These are phyloP conservation scores for Numenius phaeopus DNA, from an alignment of 2,797 vertebrate species.

Conservation along the genomic window DNA sequence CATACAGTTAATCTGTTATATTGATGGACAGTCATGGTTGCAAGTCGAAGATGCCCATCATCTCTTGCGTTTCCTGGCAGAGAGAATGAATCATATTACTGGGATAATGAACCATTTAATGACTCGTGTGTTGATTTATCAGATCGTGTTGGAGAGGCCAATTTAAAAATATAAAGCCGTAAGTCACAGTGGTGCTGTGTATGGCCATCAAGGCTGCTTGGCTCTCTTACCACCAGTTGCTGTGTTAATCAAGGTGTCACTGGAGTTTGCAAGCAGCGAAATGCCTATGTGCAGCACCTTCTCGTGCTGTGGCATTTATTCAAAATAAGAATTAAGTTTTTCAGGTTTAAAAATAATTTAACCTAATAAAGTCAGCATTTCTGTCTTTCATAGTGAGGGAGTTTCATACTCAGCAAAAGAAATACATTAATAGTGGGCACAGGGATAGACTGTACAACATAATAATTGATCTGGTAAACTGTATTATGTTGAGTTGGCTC, in stretches of 20 bases:
- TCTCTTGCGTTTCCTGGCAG: slow-evolving; percentile 71
- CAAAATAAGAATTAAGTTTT: background rate
- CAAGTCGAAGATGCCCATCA: slow-evolving; percentile 44
- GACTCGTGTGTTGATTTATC: slow-evolving; percentile 88
- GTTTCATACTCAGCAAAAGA: background rate
- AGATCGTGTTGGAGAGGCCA: slow-evolving; percentile 78
- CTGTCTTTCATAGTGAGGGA: background rate
- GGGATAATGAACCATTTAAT: slow-evolving; percentile 87
- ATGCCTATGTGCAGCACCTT: background rate
- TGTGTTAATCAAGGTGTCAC: slow-evolving; percentile 64
- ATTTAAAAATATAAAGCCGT: slow-evolving; percentile 80
- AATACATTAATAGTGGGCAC: background rate
- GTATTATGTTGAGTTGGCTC: background rate
- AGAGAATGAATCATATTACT: slow-evolving; percentile 83
- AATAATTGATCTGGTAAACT: background rate
- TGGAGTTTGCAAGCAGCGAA: slow-evolving; percentile 7
- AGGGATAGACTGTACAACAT: background rate
- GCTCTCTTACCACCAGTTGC: background rate
- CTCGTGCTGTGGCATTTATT: slow-evolving; percentile 23
- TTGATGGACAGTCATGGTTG: slow-evolving; percentile 63
- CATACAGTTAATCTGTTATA: slow-evolving; percentile 71
- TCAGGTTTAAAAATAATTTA: background rate
- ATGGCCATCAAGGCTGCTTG: background rate
- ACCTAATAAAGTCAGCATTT: background rate
- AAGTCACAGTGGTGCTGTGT: slow-evolving; percentile 71